phyloP scores from a whole-genome alignment of 2,113 vertebrate species.

The Carollia perspicillata region DNA sequence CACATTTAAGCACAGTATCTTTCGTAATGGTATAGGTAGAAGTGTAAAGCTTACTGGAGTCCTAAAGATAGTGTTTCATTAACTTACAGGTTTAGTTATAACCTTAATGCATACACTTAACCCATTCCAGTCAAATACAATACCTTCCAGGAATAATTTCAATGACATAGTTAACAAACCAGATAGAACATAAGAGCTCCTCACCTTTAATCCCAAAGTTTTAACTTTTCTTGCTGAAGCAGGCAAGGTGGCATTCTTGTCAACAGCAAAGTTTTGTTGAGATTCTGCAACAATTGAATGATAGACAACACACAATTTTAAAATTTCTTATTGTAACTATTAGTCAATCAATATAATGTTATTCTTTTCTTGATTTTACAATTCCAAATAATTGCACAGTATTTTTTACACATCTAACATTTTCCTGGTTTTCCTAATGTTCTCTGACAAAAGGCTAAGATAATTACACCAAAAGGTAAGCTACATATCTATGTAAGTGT shows the following conservation, averaged over 20 bases:
- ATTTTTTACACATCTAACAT: background rate
- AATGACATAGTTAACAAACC: background rate
- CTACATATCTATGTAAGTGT: background rate
- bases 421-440: background rate
- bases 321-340: slow-evolving; percentile 8
- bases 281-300: slow-evolving; percentile 46
- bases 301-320: background rate
- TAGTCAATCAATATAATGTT: background rate
- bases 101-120: background rate
- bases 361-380: background rate
- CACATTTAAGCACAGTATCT: background rate
- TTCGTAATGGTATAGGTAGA: background rate
- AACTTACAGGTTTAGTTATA: background rate
- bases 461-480: slow-evolving; percentile 22
- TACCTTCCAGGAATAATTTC: background rate
- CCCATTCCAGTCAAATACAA: background rate
- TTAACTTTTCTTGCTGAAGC: slow-evolving; percentile 59
- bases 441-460: background rate
- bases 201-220: slow-evolving; percentile 70
- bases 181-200: background rate
- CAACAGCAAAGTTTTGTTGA: slow-evolving; percentile 53
- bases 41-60: background rate
- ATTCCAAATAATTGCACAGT: slow-evolving; percentile 19
- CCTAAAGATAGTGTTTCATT: background rate
- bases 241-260: slow-evolving; percentile 57